These are phyloP conservation scores for Rhinopomastus cyanomelas DNA, from an alignment of 2,113 vertebrate species.

Conservation along the genomic window DNA sequence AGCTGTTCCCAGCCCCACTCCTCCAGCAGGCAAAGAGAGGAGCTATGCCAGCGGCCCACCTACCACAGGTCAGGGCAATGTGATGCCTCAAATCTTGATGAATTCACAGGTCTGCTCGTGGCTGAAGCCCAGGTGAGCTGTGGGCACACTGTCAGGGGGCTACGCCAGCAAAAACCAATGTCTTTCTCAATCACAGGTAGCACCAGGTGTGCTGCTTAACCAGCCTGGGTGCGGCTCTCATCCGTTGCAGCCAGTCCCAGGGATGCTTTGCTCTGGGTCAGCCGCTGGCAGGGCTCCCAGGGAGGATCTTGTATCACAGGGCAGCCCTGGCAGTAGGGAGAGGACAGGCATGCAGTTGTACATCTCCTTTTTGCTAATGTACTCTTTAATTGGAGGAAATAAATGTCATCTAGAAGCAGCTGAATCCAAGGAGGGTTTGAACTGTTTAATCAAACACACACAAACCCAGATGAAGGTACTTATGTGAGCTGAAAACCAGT, in stretches of 20 bases:
- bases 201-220: background rate
- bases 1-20: background rate
- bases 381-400: background rate
- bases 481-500: background rate
- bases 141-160: background rate
- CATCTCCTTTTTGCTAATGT: background rate
- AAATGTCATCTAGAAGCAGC: background rate
- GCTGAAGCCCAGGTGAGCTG: background rate
- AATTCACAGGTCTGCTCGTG: accelerated
- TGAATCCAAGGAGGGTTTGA: background rate
- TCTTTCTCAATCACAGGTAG: background rate
- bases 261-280: background rate
- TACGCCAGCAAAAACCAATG: background rate
- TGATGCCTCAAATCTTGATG: background rate
- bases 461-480: background rate
- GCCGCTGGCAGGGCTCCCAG: constrained; percentile 9
- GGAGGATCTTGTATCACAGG: background rate
- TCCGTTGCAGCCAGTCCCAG: background rate
- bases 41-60: background rate
- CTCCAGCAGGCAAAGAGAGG: background rate
- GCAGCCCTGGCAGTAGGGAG: background rate
- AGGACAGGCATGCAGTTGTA: background rate
- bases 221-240: background rate
- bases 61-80: background rate
- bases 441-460: background rate